Evolutionary conservation across 2,888 invertebrate species (phyloP).

Genomic region (Cephalotes varians): DNA sequence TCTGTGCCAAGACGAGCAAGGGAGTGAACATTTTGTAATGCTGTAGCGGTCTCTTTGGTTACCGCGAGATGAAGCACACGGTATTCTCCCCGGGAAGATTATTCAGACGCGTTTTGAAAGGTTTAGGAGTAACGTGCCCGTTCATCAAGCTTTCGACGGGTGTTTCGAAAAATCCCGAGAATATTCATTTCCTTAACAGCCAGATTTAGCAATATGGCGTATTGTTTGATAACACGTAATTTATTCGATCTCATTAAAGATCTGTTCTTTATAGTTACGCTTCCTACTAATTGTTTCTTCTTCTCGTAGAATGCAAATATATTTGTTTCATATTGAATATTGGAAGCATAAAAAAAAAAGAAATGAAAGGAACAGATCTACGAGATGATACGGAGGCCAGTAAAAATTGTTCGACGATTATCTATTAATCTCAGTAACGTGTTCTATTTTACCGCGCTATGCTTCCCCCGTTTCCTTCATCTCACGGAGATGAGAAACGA

Average conservation of each 20-base stretch:
- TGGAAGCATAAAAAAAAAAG: background rate
- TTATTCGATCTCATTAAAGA: constrained; percentile 31
- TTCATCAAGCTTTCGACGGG: background rate
- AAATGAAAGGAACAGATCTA: background rate
- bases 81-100: constrained; percentile 24
- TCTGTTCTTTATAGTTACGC: background rate
- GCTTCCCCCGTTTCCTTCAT: constrained; percentile 31
- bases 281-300: background rate
- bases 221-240: constrained; percentile 7
- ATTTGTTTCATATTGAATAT: background rate
- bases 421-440: constrained; percentile 1
- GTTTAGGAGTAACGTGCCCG: constrained; percentile 3
- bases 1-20: constrained; percentile 74
- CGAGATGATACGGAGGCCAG: constrained; percentile 21
- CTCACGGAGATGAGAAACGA: constrained; percentile 23
- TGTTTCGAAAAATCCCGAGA: constrained; percentile 5
- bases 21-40: constrained; percentile 71
- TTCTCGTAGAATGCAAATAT: background rate
- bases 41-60: constrained; percentile 62
- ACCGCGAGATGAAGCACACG: constrained; percentile 58
- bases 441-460: background rate
- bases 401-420: constrained; percentile 34
- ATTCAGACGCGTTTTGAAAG: background rate
- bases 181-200: background rate
- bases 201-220: background rate